Conservation (phyloP, 2,113 vertebrate genomes). For the Leucosticte australis region DNA sequence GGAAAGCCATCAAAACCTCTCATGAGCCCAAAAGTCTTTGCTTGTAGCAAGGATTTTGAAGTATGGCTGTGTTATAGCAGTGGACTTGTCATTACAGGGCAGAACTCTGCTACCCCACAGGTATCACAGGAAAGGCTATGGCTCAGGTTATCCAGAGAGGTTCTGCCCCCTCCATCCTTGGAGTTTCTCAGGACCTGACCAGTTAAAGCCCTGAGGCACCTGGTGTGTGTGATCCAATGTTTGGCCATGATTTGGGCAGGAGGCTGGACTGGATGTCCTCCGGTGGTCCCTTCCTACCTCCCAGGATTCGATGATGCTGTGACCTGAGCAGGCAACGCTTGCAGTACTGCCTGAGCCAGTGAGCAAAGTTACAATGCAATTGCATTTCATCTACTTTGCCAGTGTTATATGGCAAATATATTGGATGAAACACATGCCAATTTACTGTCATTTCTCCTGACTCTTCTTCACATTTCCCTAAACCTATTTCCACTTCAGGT, state of each 20-base stretch:
- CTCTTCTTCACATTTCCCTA: neutral
- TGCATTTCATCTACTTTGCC: neutral
- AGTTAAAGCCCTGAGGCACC: neutral
- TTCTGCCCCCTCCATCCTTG: neutral
- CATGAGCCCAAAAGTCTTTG: neutral
- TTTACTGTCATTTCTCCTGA: neutral
- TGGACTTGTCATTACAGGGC: neutral
- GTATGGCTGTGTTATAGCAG: neutral
- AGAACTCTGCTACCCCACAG: neutral
- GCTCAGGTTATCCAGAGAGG: neutral
- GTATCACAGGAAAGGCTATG: neutral
- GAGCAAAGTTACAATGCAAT: neutral
- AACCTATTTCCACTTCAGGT: neutral
- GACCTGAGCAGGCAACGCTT: neutral
- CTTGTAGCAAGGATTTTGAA: neutral
- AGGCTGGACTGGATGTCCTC: neutral
- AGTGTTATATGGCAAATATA: neutral
- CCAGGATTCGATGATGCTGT: neutral
- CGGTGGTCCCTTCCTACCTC: neutral
- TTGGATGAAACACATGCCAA: fast-evolving
- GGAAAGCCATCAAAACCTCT: neutral
- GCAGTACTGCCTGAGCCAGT: neutral
- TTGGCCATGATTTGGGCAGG: neutral
- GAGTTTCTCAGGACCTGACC: neutral
- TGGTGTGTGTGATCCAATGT: neutral